phyloP scores from a whole-genome alignment of 2,888 invertebrate species.

The Callyntrura sp. region DNA sequence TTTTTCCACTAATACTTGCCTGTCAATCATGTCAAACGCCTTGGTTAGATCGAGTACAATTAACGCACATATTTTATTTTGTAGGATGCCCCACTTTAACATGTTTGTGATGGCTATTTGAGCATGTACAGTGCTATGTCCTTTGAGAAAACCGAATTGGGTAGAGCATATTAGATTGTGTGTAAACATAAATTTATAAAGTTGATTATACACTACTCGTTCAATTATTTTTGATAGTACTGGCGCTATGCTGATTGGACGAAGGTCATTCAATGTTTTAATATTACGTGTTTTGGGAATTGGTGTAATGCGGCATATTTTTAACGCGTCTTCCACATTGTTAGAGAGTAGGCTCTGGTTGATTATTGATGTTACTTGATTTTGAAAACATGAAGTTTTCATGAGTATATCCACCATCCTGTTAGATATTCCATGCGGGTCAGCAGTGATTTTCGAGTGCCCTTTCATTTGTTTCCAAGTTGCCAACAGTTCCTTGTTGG shows the following conservation, averaged over 20 bases:
- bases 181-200: neutral
- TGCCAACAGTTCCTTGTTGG: neutral
- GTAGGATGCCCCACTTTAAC: neutral
- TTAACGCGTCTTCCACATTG: neutral
- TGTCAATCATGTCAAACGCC: slow-evolving; percentile 28
- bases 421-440: slow-evolving; percentile 28
- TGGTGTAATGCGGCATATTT: neutral
- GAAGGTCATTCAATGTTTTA: neutral
- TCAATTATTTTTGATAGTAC: slow-evolving; percentile 22
- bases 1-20: neutral
- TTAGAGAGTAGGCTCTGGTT: neutral
- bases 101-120: neutral
- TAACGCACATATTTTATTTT: slow-evolving; percentile 4
- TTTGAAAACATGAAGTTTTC: neutral
- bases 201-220: slow-evolving; percentile 21
- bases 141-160: slow-evolving; percentile 13
- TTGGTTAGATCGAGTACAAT: neutral
- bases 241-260: slow-evolving; percentile 35
- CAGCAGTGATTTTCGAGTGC: neutral
- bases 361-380: neutral
- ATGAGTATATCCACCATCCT: slow-evolving; percentile 13
- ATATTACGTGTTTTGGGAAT: neutral
- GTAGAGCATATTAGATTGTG: neutral
- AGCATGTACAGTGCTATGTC: neutral
- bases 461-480: slow-evolving; percentile 19